A percentile compares a stretch with the other conserved stretches of the same genome.
Evolutionary conservation across 2,113 vertebrate species (phyloP).

Genomic region (Nestor notabilis): DNA sequence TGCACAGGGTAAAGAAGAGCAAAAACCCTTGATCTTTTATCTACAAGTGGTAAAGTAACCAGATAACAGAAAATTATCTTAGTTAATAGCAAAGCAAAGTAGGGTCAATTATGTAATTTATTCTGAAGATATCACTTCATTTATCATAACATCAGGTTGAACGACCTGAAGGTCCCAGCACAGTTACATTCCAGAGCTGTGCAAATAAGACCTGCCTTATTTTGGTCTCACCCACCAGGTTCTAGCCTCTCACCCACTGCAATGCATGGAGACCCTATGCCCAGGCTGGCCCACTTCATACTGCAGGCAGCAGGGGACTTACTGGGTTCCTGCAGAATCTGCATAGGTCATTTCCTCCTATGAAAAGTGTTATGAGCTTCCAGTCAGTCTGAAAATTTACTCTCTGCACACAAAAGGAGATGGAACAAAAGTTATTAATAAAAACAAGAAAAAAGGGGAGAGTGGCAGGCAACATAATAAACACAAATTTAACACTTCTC

Average conservation of each 20-base stretch:
- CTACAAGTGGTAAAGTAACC: background rate
- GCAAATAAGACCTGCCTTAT: background rate
- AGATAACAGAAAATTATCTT: background rate
- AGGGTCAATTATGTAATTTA: background rate
- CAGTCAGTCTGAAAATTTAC: slow-evolving; percentile 76
- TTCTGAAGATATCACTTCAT: background rate
- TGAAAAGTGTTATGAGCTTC: slow-evolving; percentile 81
- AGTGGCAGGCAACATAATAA: background rate
- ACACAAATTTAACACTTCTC: background rate
- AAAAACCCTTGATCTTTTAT: background rate
- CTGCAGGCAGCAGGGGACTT: slow-evolving; percentile 37
- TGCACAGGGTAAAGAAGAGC: background rate
- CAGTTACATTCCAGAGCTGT: background rate
- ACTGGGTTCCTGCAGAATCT: slow-evolving; percentile 41
- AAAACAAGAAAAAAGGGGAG: background rate
- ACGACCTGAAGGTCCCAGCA: background rate
- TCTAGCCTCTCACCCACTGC: background rate
- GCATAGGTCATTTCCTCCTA: slow-evolving; percentile 81
- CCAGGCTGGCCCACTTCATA: background rate
- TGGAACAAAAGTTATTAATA: background rate
- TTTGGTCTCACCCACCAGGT: background rate
- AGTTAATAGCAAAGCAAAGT: background rate
- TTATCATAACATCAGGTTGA: background rate
- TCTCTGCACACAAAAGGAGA: slow-evolving; percentile 48
- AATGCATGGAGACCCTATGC: background rate